Evolutionary conservation across 2,888 invertebrate genomes (phyloP).

Genomic region (Rhingia campestris): DNA sequence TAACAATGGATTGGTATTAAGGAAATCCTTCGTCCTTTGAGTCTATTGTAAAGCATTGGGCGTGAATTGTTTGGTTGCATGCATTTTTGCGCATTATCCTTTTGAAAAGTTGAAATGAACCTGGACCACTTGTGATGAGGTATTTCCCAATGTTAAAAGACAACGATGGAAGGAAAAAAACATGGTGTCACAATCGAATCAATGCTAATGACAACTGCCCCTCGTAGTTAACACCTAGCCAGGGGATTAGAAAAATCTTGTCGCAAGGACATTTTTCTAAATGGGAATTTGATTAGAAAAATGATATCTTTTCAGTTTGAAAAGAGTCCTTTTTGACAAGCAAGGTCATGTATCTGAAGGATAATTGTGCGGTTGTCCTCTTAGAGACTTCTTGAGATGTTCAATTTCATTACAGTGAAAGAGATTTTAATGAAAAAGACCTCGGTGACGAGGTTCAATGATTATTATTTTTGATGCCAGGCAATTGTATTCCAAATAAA

Average conservation of each 20-base stretch:
- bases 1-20: constrained; percentile 47
- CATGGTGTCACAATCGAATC: constrained; percentile 8
- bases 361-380: too few species aligned
- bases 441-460: too few species aligned
- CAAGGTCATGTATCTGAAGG: too few species aligned
- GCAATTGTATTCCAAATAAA: too few species aligned
- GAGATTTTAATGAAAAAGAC: too few species aligned
- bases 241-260: constrained; percentile 1
- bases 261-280: neutral
- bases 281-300: too few species aligned
- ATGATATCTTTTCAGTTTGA: too few species aligned
- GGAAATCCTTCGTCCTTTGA: constrained; percentile 15
- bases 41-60: constrained; percentile 39
- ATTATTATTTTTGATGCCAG: too few species aligned
- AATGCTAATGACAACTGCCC: constrained; percentile 49
- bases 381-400: too few species aligned
- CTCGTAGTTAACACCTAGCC: constrained; percentile 41
- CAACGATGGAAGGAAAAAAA: neutral
- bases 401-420: too few species aligned
- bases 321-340: too few species aligned
- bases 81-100: constrained; percentile 56
- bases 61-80: constrained; percentile 75
- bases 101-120: constrained; percentile 4
- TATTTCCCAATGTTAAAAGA: constrained; percentile 10
- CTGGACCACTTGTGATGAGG: constrained; percentile 63